Base-by-base conservation (phyloP, 1,140 invertebrate species). In the Achatina immaculata region DNA sequence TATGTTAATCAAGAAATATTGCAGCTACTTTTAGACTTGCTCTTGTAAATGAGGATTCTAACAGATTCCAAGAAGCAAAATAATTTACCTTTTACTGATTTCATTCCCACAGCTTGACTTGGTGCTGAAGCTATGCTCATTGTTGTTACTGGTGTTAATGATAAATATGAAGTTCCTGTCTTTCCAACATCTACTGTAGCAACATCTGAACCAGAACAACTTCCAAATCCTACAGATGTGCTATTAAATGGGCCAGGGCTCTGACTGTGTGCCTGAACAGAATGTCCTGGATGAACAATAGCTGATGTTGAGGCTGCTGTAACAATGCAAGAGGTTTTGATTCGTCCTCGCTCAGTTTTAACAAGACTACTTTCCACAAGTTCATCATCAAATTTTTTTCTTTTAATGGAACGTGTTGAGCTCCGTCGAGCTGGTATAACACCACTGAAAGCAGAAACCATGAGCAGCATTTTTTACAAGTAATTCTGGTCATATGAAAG, bases 381-480 rank as follows among this genome's bases (percentile, higher is more conserved):
- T 92, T 99, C 97, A 93, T 99, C 97, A 90, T 99, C 97, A 92
- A 99, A 99, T 84, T 97, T 96, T 86, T 96, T 95, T 11, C 97
- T 93, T 91, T 98, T 99, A 87, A 99, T 98, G 19, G 96, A 97
- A 69, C 97, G 93, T 43, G 95, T 96, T 9, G 96, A 97, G 88
- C 96, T 96, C 85, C 86, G 81, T 34, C 91, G 69, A 62, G 86
- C 80, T 65, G 76, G 81, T 51, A 75, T 42, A n/a, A 74, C 14
- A 38, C 36, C 65, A 31, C 72, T 82, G 76, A 48, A 43, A 43
- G 16, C 72, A 58, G 11, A 62, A 38, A 73, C 58, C 34, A 80
- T n/a, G n/a, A n/a, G 19, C 51, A 51, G 21, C n/a, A n/a, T n/a
- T n/a, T n/a, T n/a, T n/a, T n/a, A n/a, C n/a, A n/a, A 75, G 7